Evolutionary conservation across 2,113 vertebrate species (phyloP), one percentile per base, ranked within the genome.

Genomic region (Brachirus orientalis): DNA sequence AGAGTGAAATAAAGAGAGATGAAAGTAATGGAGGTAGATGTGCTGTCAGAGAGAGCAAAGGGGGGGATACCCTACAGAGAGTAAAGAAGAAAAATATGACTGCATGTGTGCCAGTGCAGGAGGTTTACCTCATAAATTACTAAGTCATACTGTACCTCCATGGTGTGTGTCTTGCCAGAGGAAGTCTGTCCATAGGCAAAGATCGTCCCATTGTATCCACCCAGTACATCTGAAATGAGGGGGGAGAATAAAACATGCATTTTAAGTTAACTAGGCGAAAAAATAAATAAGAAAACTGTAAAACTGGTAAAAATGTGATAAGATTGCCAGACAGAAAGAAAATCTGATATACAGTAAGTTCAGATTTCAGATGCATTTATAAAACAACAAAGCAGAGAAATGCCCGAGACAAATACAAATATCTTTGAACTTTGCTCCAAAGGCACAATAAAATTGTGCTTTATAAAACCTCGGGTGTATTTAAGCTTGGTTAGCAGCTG

Each of bases 141-240:
- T 83, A 63, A 86, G 45, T 4, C 16, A 13, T 43, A 80, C 71
- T 61, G 62, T 89, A 96, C 96, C 95, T 97, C 96, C 96, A 98
- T 97, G 44, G 96, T 98, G 87, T 97, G 95, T 54, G 96, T 98
- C 91, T 98, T 98, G 82, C 96, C 96, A 2, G 96, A 98, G 6
- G 96, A 95, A 0, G 96, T 97, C 87, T 97, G 96, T 77, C 96
- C 96, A 12, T 97, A 97, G 75, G 96, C 96, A 74, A 98, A 98
- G 77, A 98, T 97, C 55, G 96, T 98, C 43, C 96, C 96, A 10
- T 98, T 98, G 80, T 98, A 98, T 62, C 96, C 96, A 0, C 92
- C 94, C 74, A 98, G 91, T 45, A 97, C 96, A 75, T 97, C 96
- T 98, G 64, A 19, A 80, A 40, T 33, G 8, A 61, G 19, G 63